Evolutionary conservation across 2,888 invertebrate genomes (phyloP), one percentile per base, ranked within the genome.

Genomic region (Ormyrus nitidulus): DNA sequence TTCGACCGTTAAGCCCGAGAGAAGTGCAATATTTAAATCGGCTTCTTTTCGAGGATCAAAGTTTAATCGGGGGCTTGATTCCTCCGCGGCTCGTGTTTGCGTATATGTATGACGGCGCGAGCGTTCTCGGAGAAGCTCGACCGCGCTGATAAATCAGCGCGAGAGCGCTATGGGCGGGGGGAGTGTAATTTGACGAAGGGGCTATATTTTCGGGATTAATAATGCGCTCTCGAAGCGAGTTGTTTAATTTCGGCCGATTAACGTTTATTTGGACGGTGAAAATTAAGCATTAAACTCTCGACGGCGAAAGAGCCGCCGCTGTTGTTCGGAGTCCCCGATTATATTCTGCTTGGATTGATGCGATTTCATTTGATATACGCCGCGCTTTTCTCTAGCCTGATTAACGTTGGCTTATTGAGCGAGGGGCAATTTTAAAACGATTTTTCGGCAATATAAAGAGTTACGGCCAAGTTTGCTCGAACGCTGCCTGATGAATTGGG

Each of bases 141-240:
- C 34, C 0, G 34, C 34, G 34, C 34, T 3, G 2, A 34, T 56
- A 66, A 74, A 74, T 74, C 74, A 74, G 59, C 11, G 46, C 9
- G 34, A 4, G 54, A 13, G 46, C 53, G 6, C 19, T 11, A 13
- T 13, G 9, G 62, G 56, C 10, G 13, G 56, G 13, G 56, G 56
- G 13, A 44, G 5, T 61, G 61, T 53, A 58, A 59, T 58, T 66
- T 66, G 66, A 66, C 19, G 66, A 75, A 64, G 13, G 56, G 53
- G 9, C 34, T 58, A 68, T 75, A 64, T 54, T 73, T 65, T 49
- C n/a, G 66, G 66, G 59, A 75, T 74, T 74, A 65, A 53, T 74
- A 65, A 53, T 46, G 11, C 49, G 13, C n/a, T 6, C 54, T 7
- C 19, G 13, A 11, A 49, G 64, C 44, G 54, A 19, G 19, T 58